Percentiles rank a stretch among this genome's conserved stretches.
Conservation (phyloP, 92 coral and sea anemone species). For the Ricordea florida region DNA sequence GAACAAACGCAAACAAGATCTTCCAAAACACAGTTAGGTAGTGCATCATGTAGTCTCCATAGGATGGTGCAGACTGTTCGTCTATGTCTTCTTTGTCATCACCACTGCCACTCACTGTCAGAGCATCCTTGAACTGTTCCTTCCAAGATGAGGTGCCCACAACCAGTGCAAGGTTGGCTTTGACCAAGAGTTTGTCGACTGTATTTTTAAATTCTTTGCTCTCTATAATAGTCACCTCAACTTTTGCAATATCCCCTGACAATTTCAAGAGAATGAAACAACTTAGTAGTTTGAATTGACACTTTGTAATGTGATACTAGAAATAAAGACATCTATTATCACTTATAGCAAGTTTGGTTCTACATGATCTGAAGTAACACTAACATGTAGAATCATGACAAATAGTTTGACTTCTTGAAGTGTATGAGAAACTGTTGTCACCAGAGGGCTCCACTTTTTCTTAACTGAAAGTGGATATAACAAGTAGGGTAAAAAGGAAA, state of each 20-base stretch:
- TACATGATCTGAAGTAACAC: no score
- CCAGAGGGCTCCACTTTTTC: no score
- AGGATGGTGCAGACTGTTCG: slow-evolving; percentile 86
- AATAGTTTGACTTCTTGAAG: not conserved
- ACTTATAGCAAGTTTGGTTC: no score
- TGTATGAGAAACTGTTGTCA: no score
- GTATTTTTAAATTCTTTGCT: slow-evolving; percentile 99
- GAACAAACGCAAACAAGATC: slow-evolving; percentile 90
- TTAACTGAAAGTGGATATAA: no score
- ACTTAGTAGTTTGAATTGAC: not conserved
- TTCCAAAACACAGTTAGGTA: slow-evolving; percentile 98
- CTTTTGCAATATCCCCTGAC: slow-evolving; percentile 68
- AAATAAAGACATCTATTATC: no score
- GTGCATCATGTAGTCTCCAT: slow-evolving; percentile 99
- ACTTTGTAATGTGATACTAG: not conserved
- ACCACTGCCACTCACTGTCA: slow-evolving; percentile 91
- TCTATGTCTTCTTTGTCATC: slow-evolving; percentile 76
- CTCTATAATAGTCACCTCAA: slow-evolving; percentile 81
- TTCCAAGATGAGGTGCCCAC: slow-evolving; percentile 98
- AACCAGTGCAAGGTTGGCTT: slow-evolving; percentile 94
- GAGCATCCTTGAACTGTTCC: slow-evolving; percentile 96
- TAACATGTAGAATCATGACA: no score
- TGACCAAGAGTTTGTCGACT: slow-evolving; percentile 91
- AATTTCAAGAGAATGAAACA: not conserved
- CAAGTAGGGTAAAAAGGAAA: no score